These are phyloP conservation scores for Dasysyrphus albostriatus DNA, from an alignment of 2,888 invertebrate genomes.

Conservation along the genomic window DNA sequence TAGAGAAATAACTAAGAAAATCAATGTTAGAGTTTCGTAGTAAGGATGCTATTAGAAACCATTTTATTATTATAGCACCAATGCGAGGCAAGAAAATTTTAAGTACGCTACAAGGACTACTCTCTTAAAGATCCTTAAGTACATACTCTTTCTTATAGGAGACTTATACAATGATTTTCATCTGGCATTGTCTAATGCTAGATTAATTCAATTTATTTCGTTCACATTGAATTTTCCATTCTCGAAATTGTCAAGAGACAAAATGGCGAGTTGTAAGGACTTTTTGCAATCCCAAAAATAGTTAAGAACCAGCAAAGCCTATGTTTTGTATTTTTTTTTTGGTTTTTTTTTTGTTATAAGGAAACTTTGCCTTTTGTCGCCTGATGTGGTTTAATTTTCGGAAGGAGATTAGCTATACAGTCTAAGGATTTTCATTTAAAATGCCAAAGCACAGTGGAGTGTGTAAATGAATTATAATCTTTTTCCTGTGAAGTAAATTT, in stretches of 20 bases:
- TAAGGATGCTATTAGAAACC: conserved; percentile 21
- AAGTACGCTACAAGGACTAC: conserved; percentile 21
- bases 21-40: conserved; percentile 1
- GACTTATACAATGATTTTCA: conserved; percentile 53
- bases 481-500: conserved; percentile 7
- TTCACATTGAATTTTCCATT: conserved; percentile 62
- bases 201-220: conserved; percentile 68
- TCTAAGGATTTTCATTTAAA: conserved; percentile 28
- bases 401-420: conserved; percentile 41
- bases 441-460: conserved; percentile 39
- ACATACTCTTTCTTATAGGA: conserved; percentile 5
- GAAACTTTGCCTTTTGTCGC: conserved; percentile 57
- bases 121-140: conserved; percentile 19
- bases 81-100: not conserved
- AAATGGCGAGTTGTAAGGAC: conserved; percentile 8
- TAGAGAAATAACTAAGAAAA: not conserved
- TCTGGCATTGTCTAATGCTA: conserved; percentile 59
- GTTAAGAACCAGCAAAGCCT: conserved; percentile 34
- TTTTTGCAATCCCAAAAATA: conserved; percentile 12
- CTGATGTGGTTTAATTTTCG: conserved; percentile 38
- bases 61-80: conserved; percentile 28
- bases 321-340: not conserved
- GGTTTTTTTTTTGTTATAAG: not conserved
- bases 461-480: conserved; percentile 45
- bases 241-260: conserved; percentile 26